Evolutionary conservation across 1,140 invertebrate species (phyloP).

Genomic region (Coptotermes formosanus): DNA sequence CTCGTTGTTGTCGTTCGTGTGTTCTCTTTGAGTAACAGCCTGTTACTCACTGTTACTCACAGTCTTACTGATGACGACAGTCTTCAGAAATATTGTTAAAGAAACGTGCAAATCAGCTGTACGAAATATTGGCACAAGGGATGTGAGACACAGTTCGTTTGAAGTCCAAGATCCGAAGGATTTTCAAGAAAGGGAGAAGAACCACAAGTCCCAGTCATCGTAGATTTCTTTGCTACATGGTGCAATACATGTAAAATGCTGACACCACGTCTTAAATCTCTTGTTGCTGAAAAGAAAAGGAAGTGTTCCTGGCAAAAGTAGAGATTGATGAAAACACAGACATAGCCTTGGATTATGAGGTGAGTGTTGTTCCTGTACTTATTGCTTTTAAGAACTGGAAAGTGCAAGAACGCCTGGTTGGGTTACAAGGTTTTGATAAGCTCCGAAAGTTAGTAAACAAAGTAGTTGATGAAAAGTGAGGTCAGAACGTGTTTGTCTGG

Average conservation of each 20-base stretch:
- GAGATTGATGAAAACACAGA: constrained; percentile 92
- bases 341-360: constrained; percentile 79
- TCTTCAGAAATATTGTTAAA: not conserved
- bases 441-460: constrained; percentile 82
- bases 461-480: constrained; percentile 54
- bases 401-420: constrained; percentile 81
- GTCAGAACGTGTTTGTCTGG: too few relatives aligned
- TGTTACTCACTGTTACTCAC: too few relatives aligned
- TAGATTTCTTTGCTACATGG: constrained; percentile 97
- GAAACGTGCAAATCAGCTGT: not conserved
- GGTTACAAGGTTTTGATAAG: constrained; percentile 87
- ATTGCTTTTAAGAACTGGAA: constrained; percentile 88
- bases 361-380: constrained; percentile 84
- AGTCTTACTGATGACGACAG: not conserved
- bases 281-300: constrained; percentile 79
- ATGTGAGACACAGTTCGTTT: constrained; percentile 57
- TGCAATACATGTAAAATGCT: constrained; percentile 93
- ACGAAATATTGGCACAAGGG: not conserved
- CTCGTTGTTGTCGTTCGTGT: too few relatives aligned
- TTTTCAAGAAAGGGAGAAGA: constrained; percentile 86
- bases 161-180: constrained; percentile 91
- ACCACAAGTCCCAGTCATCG: constrained; percentile 83
- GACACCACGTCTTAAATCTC: constrained; percentile 82
- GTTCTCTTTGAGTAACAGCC: too few relatives aligned
- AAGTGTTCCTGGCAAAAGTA: constrained; percentile 88